Conservation (phyloP, 64 coral and sea anemone species). For the Pocillopora damicornis region DNA sequence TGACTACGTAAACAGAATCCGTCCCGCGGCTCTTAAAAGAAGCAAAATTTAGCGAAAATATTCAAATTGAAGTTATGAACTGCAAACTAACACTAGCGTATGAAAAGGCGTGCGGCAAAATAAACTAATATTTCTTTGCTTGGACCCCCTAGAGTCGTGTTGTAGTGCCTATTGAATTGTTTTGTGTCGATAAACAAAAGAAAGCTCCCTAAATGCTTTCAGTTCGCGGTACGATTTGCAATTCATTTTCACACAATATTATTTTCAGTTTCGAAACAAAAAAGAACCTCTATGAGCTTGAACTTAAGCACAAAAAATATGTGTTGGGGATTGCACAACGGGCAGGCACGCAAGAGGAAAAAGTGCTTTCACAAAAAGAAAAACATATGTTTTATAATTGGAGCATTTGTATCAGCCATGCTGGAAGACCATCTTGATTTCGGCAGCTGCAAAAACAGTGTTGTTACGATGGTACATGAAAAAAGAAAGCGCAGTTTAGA, state of each 20-base stretch:
- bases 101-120: background rate
- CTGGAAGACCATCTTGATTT: background rate
- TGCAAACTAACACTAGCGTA: background rate
- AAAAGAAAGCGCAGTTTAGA: background rate
- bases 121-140: background rate
- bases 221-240: background rate
- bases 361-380: background rate
- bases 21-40: background rate
- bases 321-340: too few species aligned
- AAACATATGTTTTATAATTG: background rate
- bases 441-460: background rate
- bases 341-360: background rate
- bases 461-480: too few species aligned
- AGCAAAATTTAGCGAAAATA: background rate
- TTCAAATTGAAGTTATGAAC: background rate
- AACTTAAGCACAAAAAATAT: too few species aligned
- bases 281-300: background rate
- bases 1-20: background rate
- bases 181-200: conserved; percentile 28
- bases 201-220: background rate
- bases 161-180: background rate
- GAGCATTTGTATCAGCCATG: background rate
- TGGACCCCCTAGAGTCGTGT: background rate
- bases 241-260: background rate
- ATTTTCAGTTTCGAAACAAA: too few species aligned